These are phyloP conservation scores for Drosophila ezoana DNA, from an alignment of 2,888 invertebrate species.

Conservation along the genomic window DNA sequence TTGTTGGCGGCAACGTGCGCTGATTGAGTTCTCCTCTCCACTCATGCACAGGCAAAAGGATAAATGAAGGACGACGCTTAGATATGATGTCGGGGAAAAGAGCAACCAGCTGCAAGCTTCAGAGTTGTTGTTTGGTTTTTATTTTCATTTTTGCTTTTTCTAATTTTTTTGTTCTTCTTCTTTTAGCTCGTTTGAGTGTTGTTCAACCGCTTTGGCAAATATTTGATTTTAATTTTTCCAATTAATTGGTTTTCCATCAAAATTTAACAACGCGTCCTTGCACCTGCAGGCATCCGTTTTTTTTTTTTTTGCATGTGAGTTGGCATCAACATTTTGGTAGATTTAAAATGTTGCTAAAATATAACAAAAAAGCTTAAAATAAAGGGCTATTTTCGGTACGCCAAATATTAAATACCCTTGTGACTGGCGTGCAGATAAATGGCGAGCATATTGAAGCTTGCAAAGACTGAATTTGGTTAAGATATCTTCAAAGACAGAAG, in stretches of 20 bases:
- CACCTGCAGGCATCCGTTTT: constrained; percentile 19
- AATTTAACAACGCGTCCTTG: constrained; percentile 63
- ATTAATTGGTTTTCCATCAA: constrained; percentile 80
- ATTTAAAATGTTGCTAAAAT: constrained; percentile 27
- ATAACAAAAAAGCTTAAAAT: constrained; percentile 11
- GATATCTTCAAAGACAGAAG: too few species aligned
- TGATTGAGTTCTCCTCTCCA: constrained; percentile 74
- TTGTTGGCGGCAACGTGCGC: constrained; percentile 75
- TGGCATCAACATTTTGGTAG: constrained; percentile 8
- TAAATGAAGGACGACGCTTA: constrained; percentile 78
- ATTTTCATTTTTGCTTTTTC: constrained; percentile 16
- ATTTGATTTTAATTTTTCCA: constrained; percentile 79
- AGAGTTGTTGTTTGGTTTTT: constrained; percentile 36
- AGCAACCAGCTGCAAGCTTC: constrained; percentile 46
- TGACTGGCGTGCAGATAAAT: too few species aligned
- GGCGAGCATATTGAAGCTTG: too few species aligned
- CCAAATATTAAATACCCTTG: too few species aligned
- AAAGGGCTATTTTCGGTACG: too few species aligned
- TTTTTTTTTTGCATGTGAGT: constrained; percentile 19
- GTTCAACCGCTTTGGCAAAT: constrained; percentile 78
- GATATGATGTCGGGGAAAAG: constrained; percentile 60
- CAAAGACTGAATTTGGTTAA: too few species aligned
- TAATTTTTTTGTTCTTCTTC: constrained; percentile 14
- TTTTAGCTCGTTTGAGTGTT: constrained; percentile 55
- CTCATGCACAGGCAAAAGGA: constrained; percentile 61